A percentile compares a stretch with the other conserved stretches of the same genome.
Conservation (phyloP, 1,140 invertebrate genomes). For the Sycophaga agraensis region DNA sequence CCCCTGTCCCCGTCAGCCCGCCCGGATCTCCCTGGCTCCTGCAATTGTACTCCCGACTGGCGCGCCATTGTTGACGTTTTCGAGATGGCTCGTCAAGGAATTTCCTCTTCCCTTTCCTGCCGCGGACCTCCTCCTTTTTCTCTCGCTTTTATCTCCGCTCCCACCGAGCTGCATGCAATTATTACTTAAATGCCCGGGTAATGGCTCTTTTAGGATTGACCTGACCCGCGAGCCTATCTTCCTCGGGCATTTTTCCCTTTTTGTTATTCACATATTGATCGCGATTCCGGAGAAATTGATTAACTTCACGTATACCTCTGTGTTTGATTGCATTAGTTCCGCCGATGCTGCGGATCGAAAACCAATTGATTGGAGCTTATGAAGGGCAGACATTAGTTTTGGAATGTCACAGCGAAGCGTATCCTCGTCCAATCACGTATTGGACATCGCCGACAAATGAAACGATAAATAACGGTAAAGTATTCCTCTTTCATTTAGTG, state of each 20-base stretch:
- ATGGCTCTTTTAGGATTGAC: no score
- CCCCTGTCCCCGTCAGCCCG: no score
- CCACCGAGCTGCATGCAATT: no score
- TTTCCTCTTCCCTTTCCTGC: not conserved
- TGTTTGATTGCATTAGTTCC: conserved; percentile 56
- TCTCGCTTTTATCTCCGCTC: no score
- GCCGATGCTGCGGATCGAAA: conserved; percentile 60
- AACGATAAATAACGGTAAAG: conserved; percentile 50
- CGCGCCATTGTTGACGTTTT: conserved; percentile 8
- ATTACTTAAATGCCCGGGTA: no score
- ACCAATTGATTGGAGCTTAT: conserved; percentile 62
- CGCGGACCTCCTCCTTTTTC: no score
- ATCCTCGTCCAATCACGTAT: conserved; percentile 61
- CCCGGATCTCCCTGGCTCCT: not conserved
- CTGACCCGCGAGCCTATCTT: no score
- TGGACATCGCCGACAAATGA: conserved; percentile 59
- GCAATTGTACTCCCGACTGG: not conserved
- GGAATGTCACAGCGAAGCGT: conserved; percentile 65
- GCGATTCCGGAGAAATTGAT: no score
- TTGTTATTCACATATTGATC: no score
- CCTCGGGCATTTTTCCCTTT: not conserved
- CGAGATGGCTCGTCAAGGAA: not conserved
- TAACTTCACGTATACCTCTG: not conserved
- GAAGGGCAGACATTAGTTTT: conserved; percentile 59
- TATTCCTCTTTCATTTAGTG: no score